These are phyloP conservation scores for Australoheros facetus DNA, from an alignment of 2,797 vertebrate species.

Conservation along the genomic window DNA sequence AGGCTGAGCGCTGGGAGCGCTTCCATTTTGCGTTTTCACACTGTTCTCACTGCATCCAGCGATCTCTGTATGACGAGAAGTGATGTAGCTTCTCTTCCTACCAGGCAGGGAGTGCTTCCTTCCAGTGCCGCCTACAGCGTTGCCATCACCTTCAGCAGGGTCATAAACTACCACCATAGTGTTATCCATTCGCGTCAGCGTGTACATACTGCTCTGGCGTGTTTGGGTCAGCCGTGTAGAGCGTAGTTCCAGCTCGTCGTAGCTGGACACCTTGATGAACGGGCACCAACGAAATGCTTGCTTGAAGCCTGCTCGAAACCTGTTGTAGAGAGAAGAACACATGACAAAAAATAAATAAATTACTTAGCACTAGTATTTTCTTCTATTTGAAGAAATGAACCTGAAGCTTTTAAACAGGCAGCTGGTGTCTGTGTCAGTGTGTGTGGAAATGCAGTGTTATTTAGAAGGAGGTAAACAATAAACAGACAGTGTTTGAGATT, in stretches of 20 bases:
- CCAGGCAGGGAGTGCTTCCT: constrained; percentile 41
- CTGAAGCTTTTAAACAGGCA: neutral
- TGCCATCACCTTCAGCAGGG: constrained; percentile 70
- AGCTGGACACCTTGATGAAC: constrained; percentile 91
- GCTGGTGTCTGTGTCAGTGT: neutral
- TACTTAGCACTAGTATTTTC: neutral
- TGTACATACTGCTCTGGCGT: constrained; percentile 91
- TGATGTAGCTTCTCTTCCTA: constrained; percentile 79
- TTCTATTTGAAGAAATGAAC: neutral
- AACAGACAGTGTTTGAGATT: neutral
- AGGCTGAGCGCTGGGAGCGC: constrained; percentile 46
- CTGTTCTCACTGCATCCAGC: constrained; percentile 53
- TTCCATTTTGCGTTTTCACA: constrained; percentile 46
- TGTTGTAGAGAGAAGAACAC: constrained; percentile 17
- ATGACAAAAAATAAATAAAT: neutral
- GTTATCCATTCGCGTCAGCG: constrained; percentile 92
- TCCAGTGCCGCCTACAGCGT: neutral
- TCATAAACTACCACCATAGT: constrained; percentile 81
- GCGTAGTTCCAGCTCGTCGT: constrained; percentile 91
- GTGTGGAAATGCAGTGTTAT: neutral
- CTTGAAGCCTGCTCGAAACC: constrained; percentile 97
- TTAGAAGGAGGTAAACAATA: neutral
- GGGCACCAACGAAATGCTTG: constrained; percentile 95
- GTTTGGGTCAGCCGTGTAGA: constrained; percentile 86
- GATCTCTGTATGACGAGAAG: constrained; percentile 70